Base-by-base conservation (phyloP, 2,888 invertebrate genomes). In the Apantesis nais region DNA sequence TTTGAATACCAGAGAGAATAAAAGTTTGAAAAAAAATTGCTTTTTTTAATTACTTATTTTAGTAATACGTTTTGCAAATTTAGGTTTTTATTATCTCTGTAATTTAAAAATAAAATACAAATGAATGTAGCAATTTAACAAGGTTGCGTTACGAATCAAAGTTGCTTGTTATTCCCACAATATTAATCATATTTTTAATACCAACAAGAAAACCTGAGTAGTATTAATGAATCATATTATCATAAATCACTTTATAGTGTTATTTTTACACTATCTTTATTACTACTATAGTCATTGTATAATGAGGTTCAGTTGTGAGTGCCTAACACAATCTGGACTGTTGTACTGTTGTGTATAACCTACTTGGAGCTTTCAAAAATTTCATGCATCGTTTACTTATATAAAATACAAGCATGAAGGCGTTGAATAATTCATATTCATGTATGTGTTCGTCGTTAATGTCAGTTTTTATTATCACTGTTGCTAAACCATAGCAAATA, bases 401-500 rank as follows among this genome's bases (percentile, higher is more conserved):
- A 83, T 78, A 81, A 81, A 80, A 82, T 77, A 80, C 79, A 84
- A 79, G 82, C 83, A 84, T 82, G 78, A 80, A 83, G 74, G 74
- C 78, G 81, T 82, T 85, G 84, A 83, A 84, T 83, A 81, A 85
- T 84, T 79, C 76, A 82, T 79, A 83, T 83, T 82, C 85, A 82
- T 82, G 81, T 83, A 77, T 75, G 79, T 74, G 75, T 78, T 81
- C 79, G 80, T 82, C 77, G 79, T 85, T 86, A 84, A 83, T 85
- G 84, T 86, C 82, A 86, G 85, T 85, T 83, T 86, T 86, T 86
- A 86, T 82, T 81, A 85, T 82, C 81, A 80, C 75, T 84, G 75
- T 86, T 83, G 83, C 85, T 79, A 81, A 83, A 81, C 83, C 86
- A 75, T 86, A 68, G 71, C 83, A 83, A 86, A 87, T 82, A 78